Evolutionary conservation across 2,113 vertebrate genomes (phyloP), one percentile per base, ranked within the genome.

Genomic region (Grammomys surdaster): DNA sequence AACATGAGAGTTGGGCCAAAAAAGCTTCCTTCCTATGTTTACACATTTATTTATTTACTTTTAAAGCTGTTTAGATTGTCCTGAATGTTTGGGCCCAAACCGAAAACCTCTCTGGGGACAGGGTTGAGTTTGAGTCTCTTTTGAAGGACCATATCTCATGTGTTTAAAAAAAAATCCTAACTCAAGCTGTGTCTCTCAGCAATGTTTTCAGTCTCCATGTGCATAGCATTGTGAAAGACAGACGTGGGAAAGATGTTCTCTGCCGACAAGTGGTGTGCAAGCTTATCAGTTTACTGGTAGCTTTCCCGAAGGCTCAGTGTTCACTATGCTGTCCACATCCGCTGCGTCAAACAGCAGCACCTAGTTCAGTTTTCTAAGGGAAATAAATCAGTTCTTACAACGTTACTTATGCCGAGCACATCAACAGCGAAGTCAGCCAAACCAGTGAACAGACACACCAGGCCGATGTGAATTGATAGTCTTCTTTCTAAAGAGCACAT

Each of bases 1-100:
- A 97, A 95, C 95, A 95, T 92, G 91, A 96, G 97, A 94, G 60
- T 92, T 97, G 90, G 96, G 97, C 97, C 96, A 89, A 78, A 97
- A 97, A 97, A 97, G 88, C 96, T 95, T 90, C 96, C 93, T 63
- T 81, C 89, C 82, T 95, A 88, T 93, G 84, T 48, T 33, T 9
- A 43, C 9, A 9, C 12, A 63, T 84, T 63, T 63, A 19, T 84
- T 60, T 63, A 17, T 82, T 40, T 84, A 43, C 82, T 10, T 46
- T 46, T 31, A 3, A 90, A 80, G 65, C 43, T 20, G 11, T 48
- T 75, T 89, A 20, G 46, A 56, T 48, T 51, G 31, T 81, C 14
- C 73, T 8, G 16, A 88, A 43, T 33, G 33, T 63, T 56, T 78
- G 56, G 63, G 48, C 31, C 80, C 10, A 75, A 89, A 95, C 54